phyloP scores from a whole-genome alignment of 1,140 invertebrate species.

The Dendroctonus ponderosae region DNA sequence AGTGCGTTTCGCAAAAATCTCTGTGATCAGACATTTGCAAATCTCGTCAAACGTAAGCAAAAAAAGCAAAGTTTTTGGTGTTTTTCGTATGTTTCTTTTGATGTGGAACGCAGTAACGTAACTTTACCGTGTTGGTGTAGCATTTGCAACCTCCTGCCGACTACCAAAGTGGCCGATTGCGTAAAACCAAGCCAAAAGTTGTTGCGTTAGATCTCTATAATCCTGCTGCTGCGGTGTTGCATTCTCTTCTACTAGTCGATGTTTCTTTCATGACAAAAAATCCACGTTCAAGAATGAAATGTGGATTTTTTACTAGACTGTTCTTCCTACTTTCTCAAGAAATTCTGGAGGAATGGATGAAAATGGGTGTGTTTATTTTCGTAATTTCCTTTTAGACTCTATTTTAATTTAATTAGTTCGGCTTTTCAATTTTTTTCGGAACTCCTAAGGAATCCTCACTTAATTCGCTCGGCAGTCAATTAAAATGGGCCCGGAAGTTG shows the following conservation, averaged over 20 bases:
- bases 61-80: conserved; percentile 3
- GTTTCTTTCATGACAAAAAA: conserved; percentile 22
- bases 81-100: not conserved
- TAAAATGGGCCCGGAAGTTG: no score
- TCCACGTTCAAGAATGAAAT: conserved; percentile 31
- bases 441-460: no score
- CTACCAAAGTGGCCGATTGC: conserved; percentile 11
- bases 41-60: conserved; percentile 16
- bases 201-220: not conserved
- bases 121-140: conserved; percentile 18
- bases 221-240: conserved; percentile 17
- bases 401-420: not conserved
- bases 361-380: conserved; percentile 31
- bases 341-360: conserved; percentile 33
- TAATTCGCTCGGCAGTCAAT: no score
- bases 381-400: not conserved
- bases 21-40: conserved; percentile 14
- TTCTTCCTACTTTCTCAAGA: conserved; percentile 30
- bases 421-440: no score
- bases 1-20: not conserved
- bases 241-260: conserved; percentile 25
- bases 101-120: conserved; percentile 8
- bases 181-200: conserved; percentile 9
- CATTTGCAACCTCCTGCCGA: conserved; percentile 3
- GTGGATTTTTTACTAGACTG: conserved; percentile 30